Evolutionary conservation across 2,113 vertebrate genomes (phyloP).

Genomic region (Sitta europaea): DNA sequence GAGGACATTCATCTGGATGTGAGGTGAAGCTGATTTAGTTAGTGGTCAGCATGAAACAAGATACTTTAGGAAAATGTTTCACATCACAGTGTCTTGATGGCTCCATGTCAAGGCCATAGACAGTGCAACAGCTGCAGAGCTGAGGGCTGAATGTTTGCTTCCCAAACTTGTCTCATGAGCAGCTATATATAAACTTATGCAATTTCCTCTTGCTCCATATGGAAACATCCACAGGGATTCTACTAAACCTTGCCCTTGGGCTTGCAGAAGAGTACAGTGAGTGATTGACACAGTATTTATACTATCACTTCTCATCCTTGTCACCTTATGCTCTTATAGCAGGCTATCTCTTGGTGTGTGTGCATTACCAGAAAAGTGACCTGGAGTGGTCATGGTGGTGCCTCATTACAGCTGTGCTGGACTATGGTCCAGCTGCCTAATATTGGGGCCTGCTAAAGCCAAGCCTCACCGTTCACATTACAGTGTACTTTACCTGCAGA

Average conservation of each 20-base stretch:
- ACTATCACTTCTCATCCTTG: not conserved
- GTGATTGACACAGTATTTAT: not conserved
- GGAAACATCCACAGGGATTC: not conserved
- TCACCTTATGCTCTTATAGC: not conserved
- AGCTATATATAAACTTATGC: not conserved
- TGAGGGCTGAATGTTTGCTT: not conserved
- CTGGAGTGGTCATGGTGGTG: accelerated
- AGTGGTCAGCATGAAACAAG: not conserved
- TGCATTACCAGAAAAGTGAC: not conserved
- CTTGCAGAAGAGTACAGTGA: not conserved
- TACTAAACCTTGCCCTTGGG: not conserved
- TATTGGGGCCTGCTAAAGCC: not conserved
- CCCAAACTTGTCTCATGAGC: not conserved
- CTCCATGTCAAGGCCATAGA: not conserved
- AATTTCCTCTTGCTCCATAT: not conserved
- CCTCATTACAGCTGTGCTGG: not conserved
- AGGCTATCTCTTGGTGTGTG: not conserved
- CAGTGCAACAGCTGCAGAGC: not conserved
- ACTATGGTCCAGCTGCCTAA: not conserved
- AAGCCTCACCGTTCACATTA: not conserved
- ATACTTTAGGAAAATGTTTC: not conserved
- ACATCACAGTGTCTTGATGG: not conserved
- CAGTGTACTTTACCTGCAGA: not conserved
- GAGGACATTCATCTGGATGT: not conserved
- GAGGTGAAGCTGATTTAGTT: not conserved